Percentiles rank a stretch among this genome's conserved stretches.
phyloP scores from a whole-genome alignment of 2,888 invertebrate genomes.

The Drosophila borealis region DNA sequence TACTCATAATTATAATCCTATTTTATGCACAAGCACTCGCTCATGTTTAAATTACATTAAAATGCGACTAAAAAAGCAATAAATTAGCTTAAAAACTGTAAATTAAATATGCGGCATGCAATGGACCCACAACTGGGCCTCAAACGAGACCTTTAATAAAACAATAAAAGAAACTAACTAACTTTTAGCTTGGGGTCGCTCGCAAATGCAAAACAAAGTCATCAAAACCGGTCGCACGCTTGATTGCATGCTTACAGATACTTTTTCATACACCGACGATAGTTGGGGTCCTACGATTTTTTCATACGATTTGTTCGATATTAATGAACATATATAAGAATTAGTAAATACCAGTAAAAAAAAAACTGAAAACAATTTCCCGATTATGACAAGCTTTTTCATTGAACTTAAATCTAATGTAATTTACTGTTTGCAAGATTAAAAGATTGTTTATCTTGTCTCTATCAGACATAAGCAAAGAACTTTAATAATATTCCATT shows the following conservation, averaged over 20 bases:
- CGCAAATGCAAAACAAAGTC: constrained; percentile 56
- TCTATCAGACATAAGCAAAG: background rate
- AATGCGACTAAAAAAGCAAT: constrained; percentile 20
- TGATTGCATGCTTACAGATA: constrained; percentile 52
- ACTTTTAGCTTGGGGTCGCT: constrained; percentile 22
- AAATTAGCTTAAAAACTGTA: constrained; percentile 32
- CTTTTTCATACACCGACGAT: constrained; percentile 28
- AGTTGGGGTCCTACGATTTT: background rate
- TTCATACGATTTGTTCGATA: background rate
- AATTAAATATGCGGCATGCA: constrained; percentile 48
- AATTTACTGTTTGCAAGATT: too few species aligned
- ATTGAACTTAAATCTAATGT: too few species aligned
- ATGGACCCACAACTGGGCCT: constrained; percentile 7
- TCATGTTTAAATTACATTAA: constrained; percentile 28
- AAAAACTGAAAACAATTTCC: too few species aligned
- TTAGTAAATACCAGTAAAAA: background rate
- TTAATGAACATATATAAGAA: background rate
- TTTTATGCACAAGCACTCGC: constrained; percentile 22
- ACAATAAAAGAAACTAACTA: constrained; percentile 57
- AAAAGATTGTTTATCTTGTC: background rate
- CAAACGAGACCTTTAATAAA: constrained; percentile 45
- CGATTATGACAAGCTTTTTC: too few species aligned
- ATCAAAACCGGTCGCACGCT: constrained; percentile 61
- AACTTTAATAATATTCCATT: background rate
- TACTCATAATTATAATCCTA: constrained; percentile 32